phyloP scores from a whole-genome alignment of 2,113 vertebrate species.

The Orcinus orca region DNA sequence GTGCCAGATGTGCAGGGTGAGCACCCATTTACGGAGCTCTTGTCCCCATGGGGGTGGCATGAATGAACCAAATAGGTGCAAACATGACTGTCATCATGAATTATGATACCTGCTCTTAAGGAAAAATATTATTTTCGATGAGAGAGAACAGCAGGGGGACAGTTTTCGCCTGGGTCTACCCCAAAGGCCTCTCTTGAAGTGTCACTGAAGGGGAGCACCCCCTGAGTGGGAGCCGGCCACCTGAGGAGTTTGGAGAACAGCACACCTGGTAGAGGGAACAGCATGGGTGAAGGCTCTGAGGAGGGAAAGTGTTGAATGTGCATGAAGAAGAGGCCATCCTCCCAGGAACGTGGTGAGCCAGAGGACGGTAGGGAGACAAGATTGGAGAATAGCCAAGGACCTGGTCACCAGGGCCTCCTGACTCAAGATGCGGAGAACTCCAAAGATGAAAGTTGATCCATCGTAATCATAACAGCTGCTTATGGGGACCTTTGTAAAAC shows the following conservation, averaged over 20 bases:
- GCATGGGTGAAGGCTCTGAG: not conserved
- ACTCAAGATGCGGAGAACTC: not conserved
- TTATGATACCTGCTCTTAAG: not conserved
- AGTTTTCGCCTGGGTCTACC: not conserved
- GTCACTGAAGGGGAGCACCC: not conserved
- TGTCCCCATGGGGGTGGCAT: not conserved
- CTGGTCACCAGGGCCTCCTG: not conserved
- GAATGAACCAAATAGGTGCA: not conserved
- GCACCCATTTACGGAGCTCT: no score
- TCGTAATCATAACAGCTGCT: not conserved
- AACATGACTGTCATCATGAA: not conserved
- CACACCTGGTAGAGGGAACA: not conserved
- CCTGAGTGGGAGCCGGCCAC: not conserved
- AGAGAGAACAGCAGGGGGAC: not conserved
- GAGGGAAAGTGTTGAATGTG: not conserved
- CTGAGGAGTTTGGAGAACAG: not conserved
- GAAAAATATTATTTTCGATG: not conserved
- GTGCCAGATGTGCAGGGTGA: not conserved
- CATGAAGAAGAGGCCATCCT: not conserved
- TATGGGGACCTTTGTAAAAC: not conserved
- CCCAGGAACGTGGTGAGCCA: accelerated
- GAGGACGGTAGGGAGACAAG: not conserved
- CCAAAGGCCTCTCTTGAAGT: not conserved
- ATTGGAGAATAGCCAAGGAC: not conserved
- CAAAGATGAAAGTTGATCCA: not conserved